Conservation (phyloP, 2,797 vertebrate genomes). For the Rhynchotus rufescens region DNA sequence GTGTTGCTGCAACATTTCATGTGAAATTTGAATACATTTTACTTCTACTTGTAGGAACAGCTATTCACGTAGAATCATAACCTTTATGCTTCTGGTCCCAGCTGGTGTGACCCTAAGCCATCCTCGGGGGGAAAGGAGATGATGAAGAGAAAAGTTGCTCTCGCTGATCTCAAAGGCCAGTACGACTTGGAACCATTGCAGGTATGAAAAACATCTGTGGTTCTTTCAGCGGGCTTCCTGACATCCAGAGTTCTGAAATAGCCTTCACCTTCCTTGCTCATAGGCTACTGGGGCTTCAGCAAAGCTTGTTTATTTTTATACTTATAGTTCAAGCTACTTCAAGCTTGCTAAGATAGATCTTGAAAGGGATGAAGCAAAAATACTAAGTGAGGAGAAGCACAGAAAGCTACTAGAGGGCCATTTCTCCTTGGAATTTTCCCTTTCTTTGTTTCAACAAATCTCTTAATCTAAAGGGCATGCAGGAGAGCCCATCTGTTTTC, state of each 20-base stretch:
- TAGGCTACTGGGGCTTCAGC: neutral
- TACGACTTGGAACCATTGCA: neutral
- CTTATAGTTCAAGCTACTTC: neutral
- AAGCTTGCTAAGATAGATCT: neutral
- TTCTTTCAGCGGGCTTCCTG: neutral
- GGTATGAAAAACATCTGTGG: neutral
- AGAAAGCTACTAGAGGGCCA: neutral
- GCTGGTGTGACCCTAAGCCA: neutral
- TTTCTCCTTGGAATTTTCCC: neutral
- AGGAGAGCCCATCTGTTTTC: neutral
- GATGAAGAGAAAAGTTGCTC: neutral
- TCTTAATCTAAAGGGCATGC: neutral
- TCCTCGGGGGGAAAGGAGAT: neutral
- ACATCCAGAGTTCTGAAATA: neutral
- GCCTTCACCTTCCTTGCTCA: neutral
- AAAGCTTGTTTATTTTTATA: neutral
- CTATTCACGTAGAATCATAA: neutral
- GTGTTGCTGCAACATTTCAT: conserved; percentile 14
- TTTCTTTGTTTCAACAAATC: neutral
- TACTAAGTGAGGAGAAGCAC: neutral
- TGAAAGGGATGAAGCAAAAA: neutral
- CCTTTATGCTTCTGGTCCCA: conserved; percentile 10
- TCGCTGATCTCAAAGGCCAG: neutral
- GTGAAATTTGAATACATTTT: conserved; percentile 26
- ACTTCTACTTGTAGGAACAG: conserved; percentile 4